Base-by-base conservation (phyloP, 2,113 vertebrate species). In the Heterochromis multidens region DNA sequence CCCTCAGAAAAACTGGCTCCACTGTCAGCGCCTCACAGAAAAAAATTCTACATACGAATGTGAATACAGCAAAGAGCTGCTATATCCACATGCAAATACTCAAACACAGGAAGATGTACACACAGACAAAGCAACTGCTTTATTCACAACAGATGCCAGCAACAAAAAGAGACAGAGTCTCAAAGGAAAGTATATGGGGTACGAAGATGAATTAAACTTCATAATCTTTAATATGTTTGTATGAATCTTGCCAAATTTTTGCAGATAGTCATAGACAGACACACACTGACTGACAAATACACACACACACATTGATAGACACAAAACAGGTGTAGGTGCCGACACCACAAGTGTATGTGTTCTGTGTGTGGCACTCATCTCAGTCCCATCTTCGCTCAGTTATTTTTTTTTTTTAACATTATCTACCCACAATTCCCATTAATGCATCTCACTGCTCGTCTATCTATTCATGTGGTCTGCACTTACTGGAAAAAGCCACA, bases 401-500 rank as follows among this genome's bases (percentile, higher is more conserved):
- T 52, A 29, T n/a, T 70, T 84, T 77, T 10, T 62, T 40, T 74
- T 70, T 60, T 65, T 19, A 77, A 83, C 58, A 57, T 31, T 6
- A 25, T 79, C 81, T 78, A 21, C 57, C 90, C 85, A 80, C 81
- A 52, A 25, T 58, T 52, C 29, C 65, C 89, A 79, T 87, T 83
- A 79, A 56, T 13, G 67, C 31, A 62, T 84, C 65, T 85, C 72
- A 3, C 63, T 72, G 84, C 79, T 76, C 27, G 2, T 80, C 79
- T 74, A 49, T 91, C 76, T 79, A 11, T 82, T 77, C 80, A 35
- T 88, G 88, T 88, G 92, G 92, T 91, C 82, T 57, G 90, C 81
- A 82, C 60, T 93, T 93, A 90, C 91, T 90, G 92, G 92, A 91
- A 92, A 83, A 92, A 89, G 85, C 88, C 88, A 87, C 89, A 84